Evolutionary conservation across 1,140 invertebrate genomes (phyloP).

Genomic region (Thereuonema tuberculata): DNA sequence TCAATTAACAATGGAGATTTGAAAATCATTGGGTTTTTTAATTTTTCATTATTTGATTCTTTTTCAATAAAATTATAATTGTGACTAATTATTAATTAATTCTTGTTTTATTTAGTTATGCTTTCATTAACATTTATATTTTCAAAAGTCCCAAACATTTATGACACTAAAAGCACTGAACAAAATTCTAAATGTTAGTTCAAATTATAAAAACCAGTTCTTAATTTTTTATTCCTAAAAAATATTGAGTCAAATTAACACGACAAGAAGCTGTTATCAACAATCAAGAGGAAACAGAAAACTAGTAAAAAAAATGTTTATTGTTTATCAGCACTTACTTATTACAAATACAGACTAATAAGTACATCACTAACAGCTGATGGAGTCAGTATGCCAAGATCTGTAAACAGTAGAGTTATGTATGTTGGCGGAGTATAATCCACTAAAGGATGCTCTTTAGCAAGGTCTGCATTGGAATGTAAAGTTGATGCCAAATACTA

Average conservation of each 20-base stretch:
- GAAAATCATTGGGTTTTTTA: no score
- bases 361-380: constrained; percentile 94
- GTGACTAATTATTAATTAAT: no score
- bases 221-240: not conserved
- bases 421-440: constrained; percentile 93
- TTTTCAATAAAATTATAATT: no score
- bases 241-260: not conserved
- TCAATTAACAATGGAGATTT: no score
- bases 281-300: constrained; percentile 36
- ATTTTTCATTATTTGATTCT: no score
- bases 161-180: no score
- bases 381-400: constrained; percentile 86
- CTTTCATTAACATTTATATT: no score
- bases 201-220: no score
- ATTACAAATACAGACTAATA: constrained; percentile 82
- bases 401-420: constrained; percentile 85
- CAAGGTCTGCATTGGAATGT: constrained; percentile 38
- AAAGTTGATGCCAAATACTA: constrained; percentile 50
- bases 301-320: not conserved
- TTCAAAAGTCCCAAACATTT: no score
- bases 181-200: no score
- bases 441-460: constrained; percentile 67
- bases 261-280: constrained; percentile 28
- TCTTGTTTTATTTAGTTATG: no score
- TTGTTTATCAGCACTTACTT: constrained; percentile 30